A percentile compares a stretch with the other conserved stretches of the same genome.
These are phyloP conservation scores for Tipula lateralis DNA, from an alignment of 2,888 invertebrate genomes.

Conservation along the genomic window DNA sequence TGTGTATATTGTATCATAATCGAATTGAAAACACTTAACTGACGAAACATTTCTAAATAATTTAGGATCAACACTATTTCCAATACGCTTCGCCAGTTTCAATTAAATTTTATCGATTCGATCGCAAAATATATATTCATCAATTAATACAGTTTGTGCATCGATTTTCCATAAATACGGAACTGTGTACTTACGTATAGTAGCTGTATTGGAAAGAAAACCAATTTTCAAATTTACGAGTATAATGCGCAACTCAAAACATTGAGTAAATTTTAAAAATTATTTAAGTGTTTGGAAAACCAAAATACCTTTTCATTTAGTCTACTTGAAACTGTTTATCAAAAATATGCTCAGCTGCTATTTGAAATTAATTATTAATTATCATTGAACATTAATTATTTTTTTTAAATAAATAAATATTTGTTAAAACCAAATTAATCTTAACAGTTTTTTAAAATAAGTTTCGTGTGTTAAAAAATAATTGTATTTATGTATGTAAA, in stretches of 20 bases:
- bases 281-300: not conserved
- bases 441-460: constrained; percentile 7
- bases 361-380: not conserved
- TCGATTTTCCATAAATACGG: not conserved
- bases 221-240: not conserved
- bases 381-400: not conserved
- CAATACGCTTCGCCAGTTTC: not conserved
- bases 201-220: not conserved
- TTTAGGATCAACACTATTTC: not conserved
- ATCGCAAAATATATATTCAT: not conserved
- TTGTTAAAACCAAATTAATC: not conserved
- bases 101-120: not conserved
- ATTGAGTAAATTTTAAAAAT: constrained; percentile 12
- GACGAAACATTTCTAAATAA: not conserved
- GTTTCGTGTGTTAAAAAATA: not conserved
- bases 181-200: not conserved
- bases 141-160: not conserved
- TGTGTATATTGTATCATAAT: not conserved
- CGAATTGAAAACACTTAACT: not conserved
- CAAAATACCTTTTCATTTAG: constrained; percentile 1
- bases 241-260: not conserved
- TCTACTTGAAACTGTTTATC: constrained; percentile 14
- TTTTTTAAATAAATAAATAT: not conserved
- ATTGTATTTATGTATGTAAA: not conserved
- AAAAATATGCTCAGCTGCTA: not conserved